Evolutionary conservation across 2,113 vertebrate genomes (phyloP).

Genomic region (Pteruthius melanotis): DNA sequence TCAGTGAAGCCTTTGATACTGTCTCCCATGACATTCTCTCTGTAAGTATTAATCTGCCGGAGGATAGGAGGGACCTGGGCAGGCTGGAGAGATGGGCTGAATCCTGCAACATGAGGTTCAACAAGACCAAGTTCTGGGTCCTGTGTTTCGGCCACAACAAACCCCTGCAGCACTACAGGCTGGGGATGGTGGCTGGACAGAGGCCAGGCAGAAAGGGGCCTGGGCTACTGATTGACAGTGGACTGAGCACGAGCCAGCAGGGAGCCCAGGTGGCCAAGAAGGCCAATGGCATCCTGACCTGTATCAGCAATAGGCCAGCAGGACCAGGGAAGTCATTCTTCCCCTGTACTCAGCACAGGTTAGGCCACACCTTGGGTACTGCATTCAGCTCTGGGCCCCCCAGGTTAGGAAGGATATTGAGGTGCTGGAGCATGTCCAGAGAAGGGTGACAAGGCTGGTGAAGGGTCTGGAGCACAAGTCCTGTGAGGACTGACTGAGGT

Average conservation of each 20-base stretch:
- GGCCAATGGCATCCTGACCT: not conserved
- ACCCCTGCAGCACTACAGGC: not conserved
- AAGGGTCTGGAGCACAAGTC: not conserved
- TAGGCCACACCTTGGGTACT: too few relatives aligned
- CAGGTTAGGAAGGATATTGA: not conserved
- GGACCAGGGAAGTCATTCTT: not conserved
- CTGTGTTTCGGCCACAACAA: not conserved
- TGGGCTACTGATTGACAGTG: not conserved
- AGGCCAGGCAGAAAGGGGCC: not conserved
- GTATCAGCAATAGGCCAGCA: too few relatives aligned
- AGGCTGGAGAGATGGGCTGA: not conserved
- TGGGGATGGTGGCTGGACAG: not conserved
- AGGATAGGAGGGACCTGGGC: not conserved
- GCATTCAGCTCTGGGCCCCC: not conserved
- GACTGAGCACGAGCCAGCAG: not conserved
- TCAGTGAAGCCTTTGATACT: not conserved
- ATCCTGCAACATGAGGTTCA: not conserved
- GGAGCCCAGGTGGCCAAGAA: not conserved
- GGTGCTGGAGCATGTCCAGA: not conserved
- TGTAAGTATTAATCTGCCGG: too few relatives aligned
- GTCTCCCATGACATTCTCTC: accelerated
- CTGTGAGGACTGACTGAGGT: not conserved
- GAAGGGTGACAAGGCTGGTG: not conserved
- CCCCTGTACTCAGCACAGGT: not conserved
- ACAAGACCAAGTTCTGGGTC: not conserved